Evolutionary conservation across 2,797 vertebrate genomes (phyloP), one percentile per base, ranked within the genome.

Genomic region (Fistularia commersonii): DNA sequence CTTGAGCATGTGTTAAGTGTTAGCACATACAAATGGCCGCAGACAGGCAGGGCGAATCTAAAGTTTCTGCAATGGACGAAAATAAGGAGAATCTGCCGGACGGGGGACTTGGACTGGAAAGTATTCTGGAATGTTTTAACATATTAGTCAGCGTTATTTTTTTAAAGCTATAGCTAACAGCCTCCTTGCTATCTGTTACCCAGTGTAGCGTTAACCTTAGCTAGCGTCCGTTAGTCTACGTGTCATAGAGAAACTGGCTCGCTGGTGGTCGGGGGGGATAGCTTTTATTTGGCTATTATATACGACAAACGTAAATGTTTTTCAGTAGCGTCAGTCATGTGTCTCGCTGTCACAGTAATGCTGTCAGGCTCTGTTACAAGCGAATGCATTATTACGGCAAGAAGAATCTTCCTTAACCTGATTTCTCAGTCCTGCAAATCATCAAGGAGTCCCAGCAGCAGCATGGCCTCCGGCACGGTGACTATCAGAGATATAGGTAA

Each of bases 381-480:
- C 7, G 11, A 42, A 13, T 43, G 8, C 9, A 32, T 33, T 37
- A 3, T 47, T 0, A 23, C 1, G 52, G 40, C 32, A 23, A 39
- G 14, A n/a, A 13, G 3, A 8, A 7, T 11, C 1, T 11, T 5
- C 82, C 90, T 93, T 93, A 92, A 92, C 90, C 39, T 0, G 11
- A 0, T 48, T 11, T 50, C 14, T 0, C 75, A 99, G 97, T 99
- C 72, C 85, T 99, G 66, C 96, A 98, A 81, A 95, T 98, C 35
- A 95, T 99, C 73, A 99, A 99, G 74, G 97, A 99, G 53, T 99
- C 97, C 0, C 97, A 99, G 86, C 97, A 97, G 77, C 96, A 98
- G 71, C 97, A 99, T 23, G 97, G 97, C 7, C 87, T 99, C 76
- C 88, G 97, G 12, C 97, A 98, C 4, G 97, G 96, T 64, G 97